Conservation (phyloP, 2,888 invertebrate genomes). For the Drosophila pseudotakahashii region DNA sequence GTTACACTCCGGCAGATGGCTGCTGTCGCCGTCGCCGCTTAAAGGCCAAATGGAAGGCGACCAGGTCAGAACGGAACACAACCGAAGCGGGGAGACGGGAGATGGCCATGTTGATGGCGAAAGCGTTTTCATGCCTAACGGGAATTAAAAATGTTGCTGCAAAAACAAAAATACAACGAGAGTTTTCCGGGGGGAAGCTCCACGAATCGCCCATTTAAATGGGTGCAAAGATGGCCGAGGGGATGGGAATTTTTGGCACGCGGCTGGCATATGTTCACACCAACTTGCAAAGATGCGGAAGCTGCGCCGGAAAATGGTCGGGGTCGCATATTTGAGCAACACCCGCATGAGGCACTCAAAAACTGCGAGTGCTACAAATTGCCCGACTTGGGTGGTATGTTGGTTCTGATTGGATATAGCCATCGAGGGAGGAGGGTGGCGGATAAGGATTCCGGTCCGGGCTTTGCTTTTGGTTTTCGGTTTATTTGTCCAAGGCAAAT, state of each 20-base stretch:
- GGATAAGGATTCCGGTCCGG: constrained; percentile 17
- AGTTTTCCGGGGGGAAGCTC: constrained; percentile 10
- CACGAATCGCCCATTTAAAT: constrained; percentile 53
- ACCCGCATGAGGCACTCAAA: constrained; percentile 77
- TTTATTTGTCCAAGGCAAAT: constrained; percentile 66
- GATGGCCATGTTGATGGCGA: constrained; percentile 47
- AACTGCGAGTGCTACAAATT: constrained; percentile 66
- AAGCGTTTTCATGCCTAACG: constrained; percentile 79
- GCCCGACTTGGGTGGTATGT: constrained; percentile 46
- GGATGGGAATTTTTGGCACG: constrained; percentile 46
- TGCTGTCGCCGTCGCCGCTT: constrained; percentile 56
- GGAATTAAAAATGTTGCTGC: constrained; percentile 77
- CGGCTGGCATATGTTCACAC: constrained; percentile 84
- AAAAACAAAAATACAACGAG: constrained; percentile 35
- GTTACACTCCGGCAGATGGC: constrained; percentile 81
- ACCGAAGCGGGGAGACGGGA: constrained; percentile 16
- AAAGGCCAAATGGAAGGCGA: constrained; percentile 65
- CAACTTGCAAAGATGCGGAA: constrained; percentile 66
- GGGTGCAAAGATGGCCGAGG: constrained; percentile 35
- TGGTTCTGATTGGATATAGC: constrained; percentile 61
- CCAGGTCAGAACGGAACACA: constrained; percentile 6
- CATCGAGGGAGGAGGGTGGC: constrained; percentile 15
- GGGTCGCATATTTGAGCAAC: constrained; percentile 69
- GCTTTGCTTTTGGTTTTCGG: constrained; percentile 14
- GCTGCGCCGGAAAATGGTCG: constrained; percentile 45